Evolutionary conservation across 2,888 invertebrate genomes (phyloP), one percentile per base, ranked within the genome.

Genomic region (Coenonympha glycerion): DNA sequence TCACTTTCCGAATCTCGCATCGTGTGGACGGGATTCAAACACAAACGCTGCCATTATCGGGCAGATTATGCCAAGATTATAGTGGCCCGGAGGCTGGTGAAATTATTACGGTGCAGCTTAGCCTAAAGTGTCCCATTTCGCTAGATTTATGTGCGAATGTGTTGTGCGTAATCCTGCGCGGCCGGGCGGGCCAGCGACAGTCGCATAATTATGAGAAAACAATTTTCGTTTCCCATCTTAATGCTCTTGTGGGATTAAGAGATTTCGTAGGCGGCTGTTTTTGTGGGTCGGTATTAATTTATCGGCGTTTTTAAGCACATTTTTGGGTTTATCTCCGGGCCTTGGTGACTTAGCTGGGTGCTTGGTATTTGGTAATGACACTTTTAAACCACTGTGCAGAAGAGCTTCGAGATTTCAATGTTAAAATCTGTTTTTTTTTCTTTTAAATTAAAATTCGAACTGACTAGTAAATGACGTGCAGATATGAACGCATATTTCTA

Each of bases 171-270:
- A 85, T 79, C 85, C 83, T n/a, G n/a, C n/a, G n/a, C n/a, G n/a
- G n/a, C n/a, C n/a, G n/a, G n/a, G 62, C 66, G 71, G 66, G 64
- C 64, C 67, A 69, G 71, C 69, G 73, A 69, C 58, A 68, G 69
- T 71, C 71, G 71, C 73, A 78, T 85, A 86, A 87, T 87, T 85
- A 86, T 87, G 86, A 86, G 86, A 83, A 87, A 86, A 86, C 86
- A 86, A 86, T 87, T 87, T 85, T 76, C 76, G 71, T 73, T 73
- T 72, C 80, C 78, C 83, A 79, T 84, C 80, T 82, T 80, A 84
- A 83, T 79, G 75, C 75, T 65, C 59, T 60, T 54, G 58, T 52
- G 61, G 79, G 81, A 83, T 86, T 85, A 83, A 67, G 72, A 70
- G 72, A 69, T 71, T 69, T 61, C 61, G 65, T 64, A 69, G 55